phyloP scores from a whole-genome alignment of 2,888 invertebrate species.

The Drosophila buzzatii region DNA sequence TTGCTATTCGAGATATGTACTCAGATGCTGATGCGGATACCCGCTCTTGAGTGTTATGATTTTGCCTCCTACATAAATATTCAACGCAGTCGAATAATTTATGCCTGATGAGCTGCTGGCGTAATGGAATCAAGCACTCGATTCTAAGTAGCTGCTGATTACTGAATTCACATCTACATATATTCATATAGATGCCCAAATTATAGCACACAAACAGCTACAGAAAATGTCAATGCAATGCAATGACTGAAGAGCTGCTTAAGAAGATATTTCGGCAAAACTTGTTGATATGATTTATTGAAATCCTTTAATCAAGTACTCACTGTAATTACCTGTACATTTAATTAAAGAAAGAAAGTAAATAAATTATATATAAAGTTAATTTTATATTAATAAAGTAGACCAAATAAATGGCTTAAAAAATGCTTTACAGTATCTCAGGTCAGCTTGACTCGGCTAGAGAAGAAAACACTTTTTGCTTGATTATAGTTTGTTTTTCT shows the following conservation, averaged over 20 bases:
- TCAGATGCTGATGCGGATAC: slow-evolving; percentile 26
- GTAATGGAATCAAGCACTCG: slow-evolving; percentile 14
- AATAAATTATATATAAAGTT: too few species aligned
- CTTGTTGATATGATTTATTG: background rate
- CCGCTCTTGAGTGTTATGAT: slow-evolving; percentile 27
- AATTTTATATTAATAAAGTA: background rate
- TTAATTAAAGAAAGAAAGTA: too few species aligned
- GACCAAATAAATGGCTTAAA: background rate
- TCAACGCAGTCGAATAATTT: slow-evolving; percentile 40
- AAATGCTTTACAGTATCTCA: background rate
- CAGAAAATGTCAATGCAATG: slow-evolving; percentile 1
- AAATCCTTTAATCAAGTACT: background rate
- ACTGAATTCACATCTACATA: slow-evolving; percentile 3
- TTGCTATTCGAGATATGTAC: slow-evolving; percentile 35
- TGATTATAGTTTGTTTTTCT: slow-evolving; percentile 8
- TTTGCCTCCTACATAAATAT: slow-evolving; percentile 39
- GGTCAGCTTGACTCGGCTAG: background rate
- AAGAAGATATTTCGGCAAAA: too few species aligned
- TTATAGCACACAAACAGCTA: slow-evolving; percentile 4
- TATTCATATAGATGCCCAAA: slow-evolving; percentile 20
- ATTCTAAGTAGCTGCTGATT: slow-evolving; percentile 13
- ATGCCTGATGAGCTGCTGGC: slow-evolving; percentile 21
- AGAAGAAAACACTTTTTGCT: background rate
- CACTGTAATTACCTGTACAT: background rate
- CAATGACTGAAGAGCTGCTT: background rate